Evolutionary conservation across 2,888 invertebrate genomes (phyloP).

Genomic region (Calameuta idolon): DNA sequence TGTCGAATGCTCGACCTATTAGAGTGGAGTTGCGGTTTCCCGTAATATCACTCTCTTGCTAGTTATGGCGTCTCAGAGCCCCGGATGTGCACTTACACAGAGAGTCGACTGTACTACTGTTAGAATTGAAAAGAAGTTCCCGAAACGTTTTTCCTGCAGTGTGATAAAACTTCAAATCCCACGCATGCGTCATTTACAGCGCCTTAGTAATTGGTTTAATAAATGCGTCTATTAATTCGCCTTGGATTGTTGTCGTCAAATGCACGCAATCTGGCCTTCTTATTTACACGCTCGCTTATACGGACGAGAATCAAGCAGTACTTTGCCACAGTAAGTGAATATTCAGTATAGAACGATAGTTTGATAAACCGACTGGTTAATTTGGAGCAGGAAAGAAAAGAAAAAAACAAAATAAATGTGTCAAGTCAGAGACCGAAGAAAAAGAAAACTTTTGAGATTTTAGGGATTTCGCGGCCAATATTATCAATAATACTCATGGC

Average conservation of each 20-base stretch:
- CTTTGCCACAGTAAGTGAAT: neutral
- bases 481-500: too few species aligned
- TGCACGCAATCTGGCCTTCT: neutral
- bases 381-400: neutral
- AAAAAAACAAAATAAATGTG: too few species aligned
- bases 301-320: neutral
- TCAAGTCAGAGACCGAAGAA: too few species aligned
- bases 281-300: neutral
- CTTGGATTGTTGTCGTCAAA: constrained; percentile 18
- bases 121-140: neutral
- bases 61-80: too few species aligned
- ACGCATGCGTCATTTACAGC: neutral
- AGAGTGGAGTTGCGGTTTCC: too few species aligned
- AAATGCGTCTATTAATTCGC: constrained; percentile 18
- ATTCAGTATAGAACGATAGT: neutral
- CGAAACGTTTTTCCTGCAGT: neutral
- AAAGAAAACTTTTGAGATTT: too few species aligned
- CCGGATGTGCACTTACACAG: too few species aligned
- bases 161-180: neutral
- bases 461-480: too few species aligned
- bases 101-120: constrained; percentile 22
- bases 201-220: constrained; percentile 20
- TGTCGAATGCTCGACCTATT: too few species aligned
- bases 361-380: neutral
- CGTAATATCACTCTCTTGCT: too few species aligned